Evolutionary conservation across 2,113 vertebrate species (phyloP), one percentile per base, ranked within the genome.

Genomic region (Passer domesticus): DNA sequence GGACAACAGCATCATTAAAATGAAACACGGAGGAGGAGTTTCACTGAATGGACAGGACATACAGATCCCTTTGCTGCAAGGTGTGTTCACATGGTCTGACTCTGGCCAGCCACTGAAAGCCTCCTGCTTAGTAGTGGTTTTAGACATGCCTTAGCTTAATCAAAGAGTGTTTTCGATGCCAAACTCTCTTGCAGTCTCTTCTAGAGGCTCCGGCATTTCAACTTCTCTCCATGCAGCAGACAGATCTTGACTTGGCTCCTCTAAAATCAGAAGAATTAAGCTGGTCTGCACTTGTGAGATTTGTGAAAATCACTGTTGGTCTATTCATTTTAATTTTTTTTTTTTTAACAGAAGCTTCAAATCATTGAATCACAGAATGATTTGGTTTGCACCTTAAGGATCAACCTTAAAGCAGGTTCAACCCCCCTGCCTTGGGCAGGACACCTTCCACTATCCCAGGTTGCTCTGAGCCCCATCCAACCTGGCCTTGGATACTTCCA

Each of bases 11-110:
- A 98, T 98, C 6, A 96, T 99, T 87, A 99, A 98, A 96, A 96
- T 99, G 94, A 99, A 99, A 89, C 99, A 99, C 0, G 99, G 99
- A 37, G 99, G 99, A 22, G 92, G 98, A 35, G 97, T 99, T 16
- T 98, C 99, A 9, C 89, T 99, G 87, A 98, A 99, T 28, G 98
- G 98, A 78, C 98, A 99, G 97, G 99, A 99, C 31, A 85, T 99
- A 87, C 98, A 99, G 92, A 97, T 98, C 9, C 99, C 99, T 59
- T 97, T 99, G 90, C 92, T 98, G 62, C 98, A 99, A 94, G 99
- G 99, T 99, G 74, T 64, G 96, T 89, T 80, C 20, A 22, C 6
- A 6, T 1, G 2, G 43, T 27, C 44, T 84, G 19, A 20, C 68
- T 80, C 59, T 43, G 53, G 15, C 35, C 47, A 85, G 33, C 19